Evolutionary conservation across 2,113 vertebrate species (phyloP).

Genomic region (Sturnira hondurensis): DNA sequence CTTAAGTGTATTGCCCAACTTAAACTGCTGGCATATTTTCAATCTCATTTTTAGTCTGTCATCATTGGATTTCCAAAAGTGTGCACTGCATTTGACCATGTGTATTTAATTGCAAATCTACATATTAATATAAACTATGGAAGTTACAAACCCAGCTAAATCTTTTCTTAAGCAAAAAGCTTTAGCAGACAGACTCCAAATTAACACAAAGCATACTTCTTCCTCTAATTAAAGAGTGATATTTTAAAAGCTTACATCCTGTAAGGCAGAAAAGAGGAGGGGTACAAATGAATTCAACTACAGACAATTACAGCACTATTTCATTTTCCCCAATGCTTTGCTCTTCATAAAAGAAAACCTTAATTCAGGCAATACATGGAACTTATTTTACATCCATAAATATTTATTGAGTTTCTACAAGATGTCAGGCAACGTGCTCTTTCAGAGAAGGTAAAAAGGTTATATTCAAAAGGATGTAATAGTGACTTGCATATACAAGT

Average conservation of each 20-base stretch:
- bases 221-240: conserved; percentile 57
- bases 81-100: conserved; percentile 51
- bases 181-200: conserved; percentile 57
- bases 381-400: conserved; percentile 41
- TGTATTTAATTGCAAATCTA: conserved; percentile 68
- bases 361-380: conserved; percentile 54
- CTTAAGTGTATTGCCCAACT: conserved; percentile 64
- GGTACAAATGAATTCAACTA: conserved; percentile 66
- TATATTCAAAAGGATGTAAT: background rate
- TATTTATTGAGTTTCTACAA: background rate
- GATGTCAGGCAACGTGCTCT: background rate
- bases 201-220: conserved; percentile 55
- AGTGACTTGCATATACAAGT: background rate
- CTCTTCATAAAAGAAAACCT: conserved; percentile 65
- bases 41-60: conserved; percentile 43
- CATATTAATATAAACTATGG: conserved; percentile 66
- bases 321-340: conserved; percentile 68
- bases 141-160: conserved; percentile 69
- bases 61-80: conserved; percentile 65
- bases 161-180: conserved; percentile 58
- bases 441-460: background rate
- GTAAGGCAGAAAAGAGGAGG: conserved; percentile 61
- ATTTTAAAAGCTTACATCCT: conserved; percentile 69
- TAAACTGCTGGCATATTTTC: conserved; percentile 68
- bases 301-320: conserved; percentile 69